Conservation (phyloP, 2,113 vertebrate genomes). For the Ciconia stormi region DNA sequence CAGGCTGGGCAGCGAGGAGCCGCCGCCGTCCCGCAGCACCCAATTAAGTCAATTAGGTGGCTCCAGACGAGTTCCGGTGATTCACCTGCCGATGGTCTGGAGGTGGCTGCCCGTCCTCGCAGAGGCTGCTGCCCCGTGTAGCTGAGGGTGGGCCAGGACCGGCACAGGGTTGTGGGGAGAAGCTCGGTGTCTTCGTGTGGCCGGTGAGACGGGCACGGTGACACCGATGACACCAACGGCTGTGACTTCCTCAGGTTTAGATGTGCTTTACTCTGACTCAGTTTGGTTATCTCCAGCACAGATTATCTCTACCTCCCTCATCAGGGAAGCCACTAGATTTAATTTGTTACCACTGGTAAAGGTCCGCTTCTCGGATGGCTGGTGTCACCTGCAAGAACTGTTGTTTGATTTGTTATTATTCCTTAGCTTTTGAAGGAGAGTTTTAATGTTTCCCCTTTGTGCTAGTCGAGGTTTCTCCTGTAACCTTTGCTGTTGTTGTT, state of each 20-base stretch:
- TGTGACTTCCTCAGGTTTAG: background rate
- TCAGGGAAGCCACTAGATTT: background rate
- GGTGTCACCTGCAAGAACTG: background rate
- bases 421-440: background rate
- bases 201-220: background rate
- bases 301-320: background rate
- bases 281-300: background rate
- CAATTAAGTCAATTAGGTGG: background rate
- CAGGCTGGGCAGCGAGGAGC: background rate
- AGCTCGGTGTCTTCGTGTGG: background rate
- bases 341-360: background rate
- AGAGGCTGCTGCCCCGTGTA: accelerated
- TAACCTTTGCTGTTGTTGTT: constrained; percentile 47
- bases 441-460: background rate
- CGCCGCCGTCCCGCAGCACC: background rate
- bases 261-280: background rate
- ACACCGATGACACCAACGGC: background rate
- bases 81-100: accelerated
- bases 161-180: background rate
- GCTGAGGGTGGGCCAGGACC: accelerated
- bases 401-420: background rate
- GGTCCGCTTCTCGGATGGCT: accelerated
- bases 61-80: background rate
- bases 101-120: background rate
- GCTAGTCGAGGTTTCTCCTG: background rate